phyloP scores from a whole-genome alignment of 2,888 invertebrate genomes.

The Tiliacea citrago region DNA sequence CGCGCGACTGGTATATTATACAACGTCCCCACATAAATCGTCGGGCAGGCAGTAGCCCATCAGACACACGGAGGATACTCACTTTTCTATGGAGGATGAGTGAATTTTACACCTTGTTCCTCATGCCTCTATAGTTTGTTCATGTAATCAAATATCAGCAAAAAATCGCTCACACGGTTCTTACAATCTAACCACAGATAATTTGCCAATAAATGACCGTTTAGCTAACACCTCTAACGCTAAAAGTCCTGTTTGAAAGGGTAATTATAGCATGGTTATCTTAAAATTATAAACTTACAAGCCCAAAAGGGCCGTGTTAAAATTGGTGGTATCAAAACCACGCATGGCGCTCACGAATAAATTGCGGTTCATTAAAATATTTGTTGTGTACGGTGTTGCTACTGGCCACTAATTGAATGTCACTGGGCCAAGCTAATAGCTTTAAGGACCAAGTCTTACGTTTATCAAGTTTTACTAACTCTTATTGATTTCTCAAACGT shows the following conservation, averaged over 20 bases:
- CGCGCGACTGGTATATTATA: too few relatives aligned
- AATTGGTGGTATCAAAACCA: constrained; percentile 11
- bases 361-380: constrained; percentile 43
- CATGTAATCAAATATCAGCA: not conserved
- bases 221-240: not conserved
- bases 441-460: not conserved
- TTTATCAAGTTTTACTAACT: not conserved
- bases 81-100: too few relatives aligned
- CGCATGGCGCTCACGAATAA: constrained; percentile 31
- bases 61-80: too few relatives aligned
- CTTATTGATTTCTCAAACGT: too few relatives aligned
- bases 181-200: constrained; percentile 6
- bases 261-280: not conserved
- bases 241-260: not conserved
- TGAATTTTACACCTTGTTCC: too few relatives aligned
- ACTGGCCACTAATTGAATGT: constrained; percentile 45
- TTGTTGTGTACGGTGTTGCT: constrained; percentile 17
- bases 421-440: constrained; percentile 10
- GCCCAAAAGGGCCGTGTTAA: not conserved
- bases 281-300: not conserved
- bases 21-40: too few relatives aligned
- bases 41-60: too few relatives aligned
- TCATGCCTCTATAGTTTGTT: not conserved
- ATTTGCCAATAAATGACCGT: not conserved
- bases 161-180: not conserved